Conservation (phyloP, 2,797 vertebrate genomes). For the Fringilla coelebs region DNA sequence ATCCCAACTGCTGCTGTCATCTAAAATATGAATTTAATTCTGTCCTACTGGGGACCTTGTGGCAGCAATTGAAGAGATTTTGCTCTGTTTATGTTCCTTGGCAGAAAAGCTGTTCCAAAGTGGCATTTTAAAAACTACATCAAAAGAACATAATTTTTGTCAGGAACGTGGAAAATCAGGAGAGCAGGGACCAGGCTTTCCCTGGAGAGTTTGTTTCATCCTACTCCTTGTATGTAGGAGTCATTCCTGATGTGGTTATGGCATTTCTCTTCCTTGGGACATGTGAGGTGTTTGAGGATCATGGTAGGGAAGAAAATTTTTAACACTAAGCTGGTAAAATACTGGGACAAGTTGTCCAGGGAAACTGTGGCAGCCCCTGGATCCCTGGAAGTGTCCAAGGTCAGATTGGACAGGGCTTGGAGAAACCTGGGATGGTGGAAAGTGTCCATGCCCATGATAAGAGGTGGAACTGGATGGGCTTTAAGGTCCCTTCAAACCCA, state of each 20-base stretch:
- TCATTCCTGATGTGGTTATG: neutral
- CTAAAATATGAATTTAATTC: neutral
- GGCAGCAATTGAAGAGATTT: neutral
- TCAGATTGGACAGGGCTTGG: accelerated
- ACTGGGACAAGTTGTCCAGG: neutral
- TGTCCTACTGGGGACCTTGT: neutral
- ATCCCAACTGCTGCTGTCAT: neutral
- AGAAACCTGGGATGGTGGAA: accelerated
- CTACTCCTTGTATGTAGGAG: accelerated
- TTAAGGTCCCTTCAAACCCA: neutral
- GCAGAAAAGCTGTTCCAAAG: neutral
- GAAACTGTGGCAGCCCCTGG: neutral
- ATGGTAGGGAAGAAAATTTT: neutral
- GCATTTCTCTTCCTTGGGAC: neutral
- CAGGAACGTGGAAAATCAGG: neutral
- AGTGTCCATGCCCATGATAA: neutral
- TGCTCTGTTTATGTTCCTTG: neutral
- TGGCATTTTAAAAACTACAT: neutral
- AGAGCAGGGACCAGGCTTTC: neutral
- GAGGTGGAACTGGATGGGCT: neutral
- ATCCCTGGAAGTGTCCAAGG: neutral
- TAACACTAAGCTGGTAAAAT: neutral
- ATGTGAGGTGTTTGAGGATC: neutral
- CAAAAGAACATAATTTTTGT: neutral
- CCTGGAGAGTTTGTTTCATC: neutral